phyloP scores from a whole-genome alignment of 2,797 vertebrate species.

The Cirrhinus molitorella region DNA sequence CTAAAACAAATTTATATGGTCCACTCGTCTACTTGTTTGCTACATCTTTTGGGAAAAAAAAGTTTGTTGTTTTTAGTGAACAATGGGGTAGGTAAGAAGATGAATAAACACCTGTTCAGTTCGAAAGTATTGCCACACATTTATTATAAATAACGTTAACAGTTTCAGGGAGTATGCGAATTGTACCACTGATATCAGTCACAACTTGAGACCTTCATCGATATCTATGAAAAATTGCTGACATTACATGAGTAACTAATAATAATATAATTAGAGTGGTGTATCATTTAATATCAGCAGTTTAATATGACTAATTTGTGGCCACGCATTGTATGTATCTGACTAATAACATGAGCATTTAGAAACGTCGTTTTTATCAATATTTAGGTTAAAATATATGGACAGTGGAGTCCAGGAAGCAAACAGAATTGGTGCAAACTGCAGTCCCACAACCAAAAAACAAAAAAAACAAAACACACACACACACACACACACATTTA shows the following conservation, averaged over 20 bases:
- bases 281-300: not conserved
- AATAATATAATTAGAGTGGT: not conserved
- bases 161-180: not conserved
- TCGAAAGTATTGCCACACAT: not conserved
- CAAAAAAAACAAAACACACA: no score
- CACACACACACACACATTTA: no score
- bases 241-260: not conserved
- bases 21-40: not conserved
- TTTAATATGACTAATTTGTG: not conserved
- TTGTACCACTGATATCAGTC: not conserved
- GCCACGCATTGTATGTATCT: not conserved
- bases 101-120: constrained; percentile 12
- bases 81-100: not conserved
- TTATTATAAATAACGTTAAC: not conserved
- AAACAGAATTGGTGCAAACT: not conserved
- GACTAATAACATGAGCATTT: not conserved
- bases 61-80: not conserved
- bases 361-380: not conserved
- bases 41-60: not conserved
- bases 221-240: not conserved
- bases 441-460: no score
- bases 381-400: not conserved
- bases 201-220: not conserved
- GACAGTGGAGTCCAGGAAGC: not conserved
- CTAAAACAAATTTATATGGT: not conserved